phyloP scores from a whole-genome alignment of 2,113 vertebrate genomes.

The Periophthalmodon schlosseri region DNA sequence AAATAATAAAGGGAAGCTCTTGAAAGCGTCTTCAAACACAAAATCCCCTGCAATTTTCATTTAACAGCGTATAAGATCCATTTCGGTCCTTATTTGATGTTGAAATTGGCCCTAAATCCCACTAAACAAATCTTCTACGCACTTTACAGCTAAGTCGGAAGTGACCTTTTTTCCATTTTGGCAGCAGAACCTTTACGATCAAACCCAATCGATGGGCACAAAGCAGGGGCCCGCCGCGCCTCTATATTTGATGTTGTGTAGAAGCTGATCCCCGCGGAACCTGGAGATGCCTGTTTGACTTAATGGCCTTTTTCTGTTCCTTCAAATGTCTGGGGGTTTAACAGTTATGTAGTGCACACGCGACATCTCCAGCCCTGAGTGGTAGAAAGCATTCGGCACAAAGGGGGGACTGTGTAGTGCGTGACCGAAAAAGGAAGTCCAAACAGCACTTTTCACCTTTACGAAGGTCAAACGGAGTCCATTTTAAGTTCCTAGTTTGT shows the following conservation, averaged over 20 bases:
- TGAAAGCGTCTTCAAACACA: slow-evolving; percentile 40
- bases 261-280: slow-evolving; percentile 56
- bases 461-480: slow-evolving; percentile 44
- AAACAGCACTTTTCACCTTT: slow-evolving; percentile 52
- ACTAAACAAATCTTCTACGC: slow-evolving; percentile 59
- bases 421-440: slow-evolving; percentile 15
- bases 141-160: slow-evolving; percentile 66
- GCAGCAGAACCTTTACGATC: slow-evolving; percentile 75
- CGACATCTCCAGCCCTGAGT: slow-evolving; percentile 18
- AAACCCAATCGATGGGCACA: slow-evolving; percentile 81
- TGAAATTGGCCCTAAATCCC: slow-evolving; percentile 56
- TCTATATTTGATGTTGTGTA: slow-evolving; percentile 70
- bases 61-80: slow-evolving; percentile 45
- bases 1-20: slow-evolving; percentile 47
- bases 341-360: slow-evolving; percentile 54
- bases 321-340: slow-evolving; percentile 63
- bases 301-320: slow-evolving; percentile 76
- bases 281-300: slow-evolving; percentile 71
- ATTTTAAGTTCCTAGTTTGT: slow-evolving; percentile 28
- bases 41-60: slow-evolving; percentile 50
- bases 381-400: slow-evolving; percentile 12
- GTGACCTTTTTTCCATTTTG: slow-evolving; percentile 78
- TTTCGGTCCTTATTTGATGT: slow-evolving; percentile 59
- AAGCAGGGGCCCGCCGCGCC: slow-evolving; percentile 64
- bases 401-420: slow-evolving; percentile 19